Percentiles rank a stretch among this genome's conserved stretches.
Evolutionary conservation across 2,888 invertebrate species (phyloP).

Genomic region (Drosophila anomalata): DNA sequence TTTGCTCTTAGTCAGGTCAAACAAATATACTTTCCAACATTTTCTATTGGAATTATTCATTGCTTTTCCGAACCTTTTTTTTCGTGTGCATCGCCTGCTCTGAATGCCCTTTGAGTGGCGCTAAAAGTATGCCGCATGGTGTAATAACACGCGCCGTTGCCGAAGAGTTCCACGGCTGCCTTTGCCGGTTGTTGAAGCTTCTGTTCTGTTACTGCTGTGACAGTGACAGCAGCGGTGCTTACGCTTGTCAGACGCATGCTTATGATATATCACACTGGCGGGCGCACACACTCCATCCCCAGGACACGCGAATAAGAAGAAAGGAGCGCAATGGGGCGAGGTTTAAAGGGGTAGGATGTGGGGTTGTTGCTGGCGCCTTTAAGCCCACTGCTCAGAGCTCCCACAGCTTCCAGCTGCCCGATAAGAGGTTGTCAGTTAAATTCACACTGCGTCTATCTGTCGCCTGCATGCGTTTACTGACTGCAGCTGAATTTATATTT

Average conservation of each 20-base stretch:
- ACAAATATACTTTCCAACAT: background rate
- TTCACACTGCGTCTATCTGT: slow-evolving; percentile 48
- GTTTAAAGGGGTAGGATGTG: slow-evolving; percentile 14
- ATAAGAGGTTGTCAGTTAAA: slow-evolving; percentile 57
- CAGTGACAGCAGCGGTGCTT: slow-evolving; percentile 75
- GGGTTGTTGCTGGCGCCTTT: slow-evolving; percentile 18
- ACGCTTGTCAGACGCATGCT: slow-evolving; percentile 75
- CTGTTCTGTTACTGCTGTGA: slow-evolving; percentile 46
- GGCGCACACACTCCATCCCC: slow-evolving; percentile 32
- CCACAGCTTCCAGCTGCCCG: slow-evolving; percentile 34
- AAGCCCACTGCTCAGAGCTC: slow-evolving; percentile 13
- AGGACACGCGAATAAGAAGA: slow-evolving; percentile 14
- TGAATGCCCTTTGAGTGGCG: slow-evolving; percentile 69
- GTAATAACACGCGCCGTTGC: slow-evolving; percentile 70
- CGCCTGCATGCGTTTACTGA: slow-evolving; percentile 35
- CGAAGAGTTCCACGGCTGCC: slow-evolving; percentile 20
- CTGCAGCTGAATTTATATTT: slow-evolving; percentile 57
- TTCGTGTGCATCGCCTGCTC: slow-evolving; percentile 38
- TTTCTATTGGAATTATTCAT: too few relatives aligned
- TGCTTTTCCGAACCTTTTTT: background rate
- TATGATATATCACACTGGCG: slow-evolving; percentile 66
- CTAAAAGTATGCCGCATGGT: slow-evolving; percentile 74
- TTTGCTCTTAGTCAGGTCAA: background rate
- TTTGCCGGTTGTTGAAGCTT: slow-evolving; percentile 17
- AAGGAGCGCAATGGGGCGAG: background rate